Conservation (phyloP, 2,113 vertebrate genomes). For the Thryonomys swinderianus region DNA sequence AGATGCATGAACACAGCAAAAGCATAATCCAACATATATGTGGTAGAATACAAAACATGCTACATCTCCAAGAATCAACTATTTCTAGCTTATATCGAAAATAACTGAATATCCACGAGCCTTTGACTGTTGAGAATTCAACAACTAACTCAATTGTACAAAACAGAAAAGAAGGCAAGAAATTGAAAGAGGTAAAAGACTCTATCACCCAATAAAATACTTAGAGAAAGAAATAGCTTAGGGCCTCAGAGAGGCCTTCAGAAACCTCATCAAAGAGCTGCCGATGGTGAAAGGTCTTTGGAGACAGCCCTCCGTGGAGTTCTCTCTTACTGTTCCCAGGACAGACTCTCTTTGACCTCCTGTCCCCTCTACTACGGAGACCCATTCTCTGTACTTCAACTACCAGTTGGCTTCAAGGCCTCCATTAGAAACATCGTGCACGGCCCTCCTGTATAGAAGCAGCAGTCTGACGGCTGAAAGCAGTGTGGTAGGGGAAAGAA, state of each 20-base stretch:
- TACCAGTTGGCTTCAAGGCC: not conserved
- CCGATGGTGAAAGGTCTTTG: not conserved
- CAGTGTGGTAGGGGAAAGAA: too few relatives aligned
- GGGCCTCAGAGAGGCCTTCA: not conserved
- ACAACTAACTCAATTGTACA: too few relatives aligned
- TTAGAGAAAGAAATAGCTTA: not conserved
- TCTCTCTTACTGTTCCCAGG: not conserved
- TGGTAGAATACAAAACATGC: not conserved
- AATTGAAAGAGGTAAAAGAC: not conserved
- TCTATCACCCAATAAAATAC: not conserved
- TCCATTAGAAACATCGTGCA: not conserved
- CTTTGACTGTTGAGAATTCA: not conserved
- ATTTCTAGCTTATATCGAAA: not conserved
- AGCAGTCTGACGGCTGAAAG: not conserved
- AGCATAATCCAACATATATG: not conserved
- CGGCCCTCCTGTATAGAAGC: not conserved
- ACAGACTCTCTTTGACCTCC: not conserved
- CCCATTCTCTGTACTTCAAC: not conserved
- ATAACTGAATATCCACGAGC: not conserved
- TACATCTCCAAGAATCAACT: not conserved
- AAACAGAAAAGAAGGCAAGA: not conserved
- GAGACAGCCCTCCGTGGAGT: not conserved
- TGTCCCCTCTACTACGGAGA: not conserved
- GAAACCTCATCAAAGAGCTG: not conserved
- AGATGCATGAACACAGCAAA: not conserved